Base-by-base conservation (phyloP, 2,797 vertebrate genomes). In the Channallabes apus region DNA sequence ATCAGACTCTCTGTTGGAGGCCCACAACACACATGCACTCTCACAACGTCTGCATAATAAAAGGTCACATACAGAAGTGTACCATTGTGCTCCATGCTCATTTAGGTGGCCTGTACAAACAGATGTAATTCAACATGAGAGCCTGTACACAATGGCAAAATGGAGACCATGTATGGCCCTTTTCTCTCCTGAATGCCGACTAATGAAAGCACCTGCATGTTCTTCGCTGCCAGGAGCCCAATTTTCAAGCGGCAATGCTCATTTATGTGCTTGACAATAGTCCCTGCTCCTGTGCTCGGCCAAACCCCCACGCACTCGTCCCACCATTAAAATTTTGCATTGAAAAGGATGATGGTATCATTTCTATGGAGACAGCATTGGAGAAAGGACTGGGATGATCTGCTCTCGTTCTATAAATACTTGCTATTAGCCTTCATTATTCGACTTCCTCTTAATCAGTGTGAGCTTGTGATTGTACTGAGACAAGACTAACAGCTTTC, bases 351-450 rank as follows among this genome's bases (percentile, higher is more conserved):
- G 90, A 90, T 90, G 89, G 38, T 59, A 86, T 93, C 89, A 93
- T 94, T 93, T 93, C 84, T 88, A 85, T 54, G 79, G 87, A 87
- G 91, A 91, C 89, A 89, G 88, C 84, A 78, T 6, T 41, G 72
- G 27, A 84, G 72, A 35, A 29, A 67, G 59, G 73, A 80, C 71
- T 29, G 62, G 84, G 64, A 46, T 4, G 68, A 46, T 54, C 64
- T 4, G 29, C 41, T 27, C 61, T 86, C 91, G 91, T 92, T 93
- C 93, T 91, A 94, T 94, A 92, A 51, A 93, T 91, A 90, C 92
- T 91, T 86, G 87, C 92, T 93, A 94, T 93, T 92, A 94, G 92
- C 90, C 84, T 86, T 93, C 91, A 95, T 95, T 95, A 94, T 94
- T 91, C 86, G 84, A 82, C 91, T 89, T 91, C 92, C 93, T 93